Evolutionary conservation across 2,797 vertebrate species (phyloP), one percentile per base, ranked within the genome.

Genomic region (Aulostomus chinensis): DNA sequence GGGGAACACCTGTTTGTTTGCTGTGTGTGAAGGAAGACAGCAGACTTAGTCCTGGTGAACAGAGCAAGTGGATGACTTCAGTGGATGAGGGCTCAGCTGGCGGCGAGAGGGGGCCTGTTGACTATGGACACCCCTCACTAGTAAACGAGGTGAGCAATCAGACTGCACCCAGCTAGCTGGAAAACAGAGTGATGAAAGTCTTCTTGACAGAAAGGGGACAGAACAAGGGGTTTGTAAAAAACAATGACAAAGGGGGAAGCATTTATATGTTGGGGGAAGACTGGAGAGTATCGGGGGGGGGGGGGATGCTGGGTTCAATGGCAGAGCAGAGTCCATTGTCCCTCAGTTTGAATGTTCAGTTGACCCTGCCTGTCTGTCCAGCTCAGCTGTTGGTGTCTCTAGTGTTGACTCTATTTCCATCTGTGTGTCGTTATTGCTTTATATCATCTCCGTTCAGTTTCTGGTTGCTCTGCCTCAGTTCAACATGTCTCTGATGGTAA

Each of bases 51-150:
- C 71, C 68, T 26, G 46, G 63, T 52, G 58, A 50, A 14, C 56
- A 21, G 63, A 55, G 65, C 25, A 30, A 56, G 60, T 78, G 78
- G 67, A 84, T 85, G 83, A 86, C 78, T 85, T 76, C 87, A 52
- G 75, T 57, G 71, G 52, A 80, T 68, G 74, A 71, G 64, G 78
- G 50, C 43, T 73, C 60, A 62, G 52, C 66, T 35, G 65, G 56
- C 41, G 67, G 59, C 52, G 48, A 58, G 38, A 73, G 74, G 70
- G 76, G 72, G 47, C 14, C 68, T 59, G 75, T 72, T 67, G 69
- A 69, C 40, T 59, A 73, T 82, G 79, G 84, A 81, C 82, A 77
- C 73, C 73, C 78, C 80, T 75, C 73, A 65, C 61, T 81, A 76
- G 72, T 72, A 26, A 70, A 69, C 73, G 56, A 81, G 84, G 86